phyloP scores from a whole-genome alignment of 1,140 invertebrate genomes.

The Drosophila bocqueti region DNA sequence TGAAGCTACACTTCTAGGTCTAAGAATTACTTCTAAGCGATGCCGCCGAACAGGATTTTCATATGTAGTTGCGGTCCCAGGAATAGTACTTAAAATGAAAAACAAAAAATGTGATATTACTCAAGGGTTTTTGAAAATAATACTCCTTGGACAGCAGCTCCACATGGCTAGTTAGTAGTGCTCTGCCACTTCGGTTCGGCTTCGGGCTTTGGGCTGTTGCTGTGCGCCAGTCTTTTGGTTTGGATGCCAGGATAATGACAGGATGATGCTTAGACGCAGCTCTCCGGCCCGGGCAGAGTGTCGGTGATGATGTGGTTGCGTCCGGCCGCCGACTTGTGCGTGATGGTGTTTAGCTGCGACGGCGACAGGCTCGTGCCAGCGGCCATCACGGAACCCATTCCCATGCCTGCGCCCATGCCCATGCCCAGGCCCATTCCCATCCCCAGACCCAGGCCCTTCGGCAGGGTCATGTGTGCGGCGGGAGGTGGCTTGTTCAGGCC shows the following conservation, averaged over 20 bases:
- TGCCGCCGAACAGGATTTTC: slow-evolving; percentile 39
- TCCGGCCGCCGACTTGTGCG: slow-evolving; percentile 80
- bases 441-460: slow-evolving; percentile 69
- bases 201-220: slow-evolving; percentile 47
- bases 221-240: slow-evolving; percentile 80
- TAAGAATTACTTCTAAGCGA: slow-evolving; percentile 62
- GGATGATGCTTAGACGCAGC: slow-evolving; percentile 88
- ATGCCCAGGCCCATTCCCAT: slow-evolving; percentile 57
- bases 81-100: background rate
- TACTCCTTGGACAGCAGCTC: slow-evolving; percentile 16
- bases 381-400: slow-evolving; percentile 60
- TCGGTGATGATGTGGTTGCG: slow-evolving; percentile 89
- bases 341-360: slow-evolving; percentile 73
- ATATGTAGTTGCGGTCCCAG: slow-evolving; percentile 9
- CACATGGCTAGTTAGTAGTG: slow-evolving; percentile 32
- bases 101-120: background rate
- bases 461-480: slow-evolving; percentile 75
- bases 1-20: slow-evolving; percentile 50
- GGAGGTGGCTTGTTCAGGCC: slow-evolving; percentile 76
- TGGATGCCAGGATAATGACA: slow-evolving; percentile 64
- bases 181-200: slow-evolving; percentile 35
- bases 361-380: slow-evolving; percentile 60
- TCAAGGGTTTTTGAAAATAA: background rate
- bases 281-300: slow-evolving; percentile 90
- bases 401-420: slow-evolving; percentile 57